A percentile compares a stretch with the other conserved stretches of the same genome.
phyloP scores from a whole-genome alignment of 2,888 invertebrate species.

The Troides oblongomaculatus region DNA sequence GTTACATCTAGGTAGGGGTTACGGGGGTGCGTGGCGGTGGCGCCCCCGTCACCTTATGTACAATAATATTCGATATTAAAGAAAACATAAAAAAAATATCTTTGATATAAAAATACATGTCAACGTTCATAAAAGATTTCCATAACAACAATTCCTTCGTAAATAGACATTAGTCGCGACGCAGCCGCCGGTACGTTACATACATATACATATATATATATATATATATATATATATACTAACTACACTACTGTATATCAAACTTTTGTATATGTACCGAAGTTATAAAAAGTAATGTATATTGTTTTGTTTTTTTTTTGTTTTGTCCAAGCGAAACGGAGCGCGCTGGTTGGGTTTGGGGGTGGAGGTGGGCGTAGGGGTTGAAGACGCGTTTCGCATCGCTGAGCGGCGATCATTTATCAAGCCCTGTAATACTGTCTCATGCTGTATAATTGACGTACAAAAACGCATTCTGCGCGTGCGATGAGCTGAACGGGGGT shows the following conservation, averaged over 20 bases:
- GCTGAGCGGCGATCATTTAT: conserved; percentile 30
- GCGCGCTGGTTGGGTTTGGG: too few species aligned
- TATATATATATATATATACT: too few species aligned
- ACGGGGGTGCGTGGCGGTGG: not conserved
- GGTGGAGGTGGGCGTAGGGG: too few species aligned
- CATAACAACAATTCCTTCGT: conserved; percentile 24
- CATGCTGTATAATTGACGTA: conserved; percentile 63
- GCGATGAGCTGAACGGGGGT: too few species aligned
- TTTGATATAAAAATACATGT: conserved; percentile 35
- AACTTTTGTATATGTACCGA: too few species aligned
- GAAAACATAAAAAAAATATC: conserved; percentile 18
- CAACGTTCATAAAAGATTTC: conserved; percentile 28
- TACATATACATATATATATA: too few species aligned
- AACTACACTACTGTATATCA: too few species aligned
- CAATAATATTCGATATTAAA: conserved; percentile 49
- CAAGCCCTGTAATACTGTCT: conserved; percentile 77
- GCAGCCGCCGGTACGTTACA: too few species aligned
- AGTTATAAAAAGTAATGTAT: too few species aligned
- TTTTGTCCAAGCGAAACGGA: too few species aligned
- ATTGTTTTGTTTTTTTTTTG: too few species aligned
- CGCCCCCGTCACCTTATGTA: conserved; percentile 48
- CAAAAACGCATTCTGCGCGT: conserved; percentile 31
- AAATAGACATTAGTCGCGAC: not conserved
- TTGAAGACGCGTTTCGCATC: conserved; percentile 19
- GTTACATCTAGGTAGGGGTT: too few species aligned